Base-by-base conservation (phyloP, 1,140 invertebrate genomes). In the Bombus soroeensis region DNA sequence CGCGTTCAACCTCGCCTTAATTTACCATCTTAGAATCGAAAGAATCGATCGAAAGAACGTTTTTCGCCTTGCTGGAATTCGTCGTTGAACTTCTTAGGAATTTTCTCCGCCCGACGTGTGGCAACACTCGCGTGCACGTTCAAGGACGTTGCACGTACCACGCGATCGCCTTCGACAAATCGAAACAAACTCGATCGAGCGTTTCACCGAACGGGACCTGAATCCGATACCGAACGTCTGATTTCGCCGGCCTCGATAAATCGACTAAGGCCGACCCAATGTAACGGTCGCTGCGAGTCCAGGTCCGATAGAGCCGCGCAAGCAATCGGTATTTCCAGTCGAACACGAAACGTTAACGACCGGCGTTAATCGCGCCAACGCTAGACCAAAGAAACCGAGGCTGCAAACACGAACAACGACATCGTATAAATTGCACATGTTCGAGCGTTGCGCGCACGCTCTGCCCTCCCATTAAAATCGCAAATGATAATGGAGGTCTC, bases 211-310 rank as follows among this genome's bases (percentile, higher is more conserved):
- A 43, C 34, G 72, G 86, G 87, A 91, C 76, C 66, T 70, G 62
- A 81, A 79, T 79, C 47, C 78, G 66, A 89, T 88, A 91, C 90
- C 90, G 81, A 73, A 85, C 80, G 71, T 73, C 73, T 57, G 75
- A 86, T 84, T 85, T 88, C 81, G 62, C 74, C 79, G 87, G 82
- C 86, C 90, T 88, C 83, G 83, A 91, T 89, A 87, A 88, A 83
- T 81, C 86, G 39, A 34, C n/a, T 88, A 89, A 81, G 82, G 80
- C 75, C 64, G 64, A 76, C 39, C 66, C 83, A 84, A 77, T 82
- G 89, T 91, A 91, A 91, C 90, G 89, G 90, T 91, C 73, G 22
- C 66, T 25, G 1, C 66, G 34, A 68, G 9, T 37, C 34, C 64
- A 18, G 22, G 13, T 3, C 28, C 28, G 41, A 39, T 13, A 25